A percentile compares a stretch with the other conserved stretches of the same genome.
These are phyloP conservation scores for Busseola fusca DNA, from an alignment of 2,888 invertebrate species.

Conservation along the genomic window DNA sequence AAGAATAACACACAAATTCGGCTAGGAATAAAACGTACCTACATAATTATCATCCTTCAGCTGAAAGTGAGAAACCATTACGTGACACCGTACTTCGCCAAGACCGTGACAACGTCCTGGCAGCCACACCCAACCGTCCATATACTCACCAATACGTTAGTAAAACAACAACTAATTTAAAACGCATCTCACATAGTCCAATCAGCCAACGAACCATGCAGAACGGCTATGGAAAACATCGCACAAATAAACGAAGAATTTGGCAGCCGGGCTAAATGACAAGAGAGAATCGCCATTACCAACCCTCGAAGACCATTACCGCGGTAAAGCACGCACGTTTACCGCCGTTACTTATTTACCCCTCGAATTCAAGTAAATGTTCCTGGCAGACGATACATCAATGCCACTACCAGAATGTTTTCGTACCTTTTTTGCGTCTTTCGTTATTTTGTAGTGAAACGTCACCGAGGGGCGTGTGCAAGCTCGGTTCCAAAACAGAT, in stretches of 20 bases:
- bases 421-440: constrained; percentile 34
- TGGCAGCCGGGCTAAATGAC: constrained; percentile 41
- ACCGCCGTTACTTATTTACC: constrained; percentile 53
- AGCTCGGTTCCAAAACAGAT: constrained; percentile 53
- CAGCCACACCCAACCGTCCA: constrained; percentile 22
- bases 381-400: constrained; percentile 52
- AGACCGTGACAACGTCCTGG: constrained; percentile 25
- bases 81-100: constrained; percentile 21
- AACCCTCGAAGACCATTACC: constrained; percentile 30
- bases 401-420: constrained; percentile 54
- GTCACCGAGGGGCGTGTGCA: constrained; percentile 27
- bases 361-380: constrained; percentile 40
- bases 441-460: constrained; percentile 37
- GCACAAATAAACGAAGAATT: constrained; percentile 44
- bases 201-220: constrained; percentile 37
- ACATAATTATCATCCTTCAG: not conserved
- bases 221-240: constrained; percentile 20
- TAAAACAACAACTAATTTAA: constrained; percentile 49
- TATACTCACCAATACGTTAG: constrained; percentile 14
- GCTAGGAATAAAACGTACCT: not conserved
- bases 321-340: constrained; percentile 40
- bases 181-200: constrained; percentile 41
- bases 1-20: not conserved
- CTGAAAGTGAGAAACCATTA: constrained; percentile 38
- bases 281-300: constrained; percentile 39